Conservation (phyloP, 2,797 vertebrate species). For the Crax fasciolata region DNA sequence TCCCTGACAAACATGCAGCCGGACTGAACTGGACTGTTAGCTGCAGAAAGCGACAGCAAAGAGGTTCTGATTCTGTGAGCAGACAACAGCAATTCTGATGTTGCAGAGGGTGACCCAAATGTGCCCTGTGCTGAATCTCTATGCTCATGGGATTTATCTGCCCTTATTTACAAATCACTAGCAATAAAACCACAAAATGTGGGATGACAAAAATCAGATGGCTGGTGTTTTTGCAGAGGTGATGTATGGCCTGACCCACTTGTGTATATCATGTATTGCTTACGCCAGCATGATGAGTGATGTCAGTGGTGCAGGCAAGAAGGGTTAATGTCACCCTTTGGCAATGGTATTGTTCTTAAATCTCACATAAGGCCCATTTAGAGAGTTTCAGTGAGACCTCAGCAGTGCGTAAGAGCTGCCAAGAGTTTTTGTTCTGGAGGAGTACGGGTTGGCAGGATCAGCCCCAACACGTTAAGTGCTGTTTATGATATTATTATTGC, state of each 20-base stretch:
- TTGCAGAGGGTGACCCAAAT: background rate
- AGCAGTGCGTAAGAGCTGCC: constrained; percentile 23
- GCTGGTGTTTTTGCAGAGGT: background rate
- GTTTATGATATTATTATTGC: constrained; percentile 71
- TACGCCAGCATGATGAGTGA: background rate
- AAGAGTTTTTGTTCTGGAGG: constrained; percentile 56
- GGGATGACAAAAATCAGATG: background rate
- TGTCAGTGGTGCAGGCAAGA: background rate
- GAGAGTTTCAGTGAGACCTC: constrained; percentile 37
- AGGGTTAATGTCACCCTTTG: constrained; percentile 49
- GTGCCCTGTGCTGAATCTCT: background rate
- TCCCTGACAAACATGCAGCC: background rate
- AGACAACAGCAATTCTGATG: background rate
- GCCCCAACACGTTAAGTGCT: constrained; percentile 69
- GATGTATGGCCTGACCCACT: background rate
- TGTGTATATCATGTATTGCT: background rate
- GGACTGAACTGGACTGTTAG: background rate
- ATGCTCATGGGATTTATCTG: background rate
- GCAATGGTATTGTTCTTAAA: background rate
- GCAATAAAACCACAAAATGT: background rate
- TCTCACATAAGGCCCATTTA: background rate
- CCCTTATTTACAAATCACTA: background rate
- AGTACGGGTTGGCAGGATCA: constrained; percentile 44
- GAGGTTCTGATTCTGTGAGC: background rate
- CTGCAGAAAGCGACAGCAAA: background rate